Conservation (phyloP, 2,113 vertebrate genomes). For the Etia nguti region DNA sequence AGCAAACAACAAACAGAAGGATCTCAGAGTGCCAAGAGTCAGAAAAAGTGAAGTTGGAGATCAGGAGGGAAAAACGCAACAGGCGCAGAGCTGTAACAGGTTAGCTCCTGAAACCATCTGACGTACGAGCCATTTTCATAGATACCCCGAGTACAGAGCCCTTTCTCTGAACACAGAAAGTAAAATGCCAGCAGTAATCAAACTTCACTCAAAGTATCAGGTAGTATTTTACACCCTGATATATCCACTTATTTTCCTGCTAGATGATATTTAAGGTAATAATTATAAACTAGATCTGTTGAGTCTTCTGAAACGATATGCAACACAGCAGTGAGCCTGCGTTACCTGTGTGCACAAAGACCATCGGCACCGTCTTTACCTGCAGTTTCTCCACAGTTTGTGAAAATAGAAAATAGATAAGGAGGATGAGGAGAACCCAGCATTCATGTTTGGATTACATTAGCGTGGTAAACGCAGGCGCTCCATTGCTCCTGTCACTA, state of each 20-base stretch:
- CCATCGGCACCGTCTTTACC: not conserved
- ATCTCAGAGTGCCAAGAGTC: not conserved
- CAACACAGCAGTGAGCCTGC: not conserved
- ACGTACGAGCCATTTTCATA: not conserved
- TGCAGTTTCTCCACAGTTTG: not conserved
- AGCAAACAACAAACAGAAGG: not conserved
- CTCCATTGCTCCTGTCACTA: not conserved
- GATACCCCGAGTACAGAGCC: not conserved
- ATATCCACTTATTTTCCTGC: not conserved
- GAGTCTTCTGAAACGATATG: accelerated
- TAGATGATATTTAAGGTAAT: not conserved
- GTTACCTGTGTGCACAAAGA: accelerated
- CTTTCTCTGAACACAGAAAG: not conserved
- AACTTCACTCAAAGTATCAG: not conserved
- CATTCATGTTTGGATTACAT: not conserved
- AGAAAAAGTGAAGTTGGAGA: not conserved
- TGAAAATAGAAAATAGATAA: not conserved
- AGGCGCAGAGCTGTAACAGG: not conserved
- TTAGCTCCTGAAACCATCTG: not conserved
- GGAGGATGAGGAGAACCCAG: not conserved
- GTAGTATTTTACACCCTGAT: accelerated
- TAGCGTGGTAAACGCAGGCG: not conserved
- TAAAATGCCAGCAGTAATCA: not conserved
- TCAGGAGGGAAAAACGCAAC: not conserved
- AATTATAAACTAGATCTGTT: not conserved